Percentiles rank a stretch among this genome's conserved stretches.
Conservation (phyloP, 1,140 invertebrate species). For the Pseudomyrmex dendroicus region DNA sequence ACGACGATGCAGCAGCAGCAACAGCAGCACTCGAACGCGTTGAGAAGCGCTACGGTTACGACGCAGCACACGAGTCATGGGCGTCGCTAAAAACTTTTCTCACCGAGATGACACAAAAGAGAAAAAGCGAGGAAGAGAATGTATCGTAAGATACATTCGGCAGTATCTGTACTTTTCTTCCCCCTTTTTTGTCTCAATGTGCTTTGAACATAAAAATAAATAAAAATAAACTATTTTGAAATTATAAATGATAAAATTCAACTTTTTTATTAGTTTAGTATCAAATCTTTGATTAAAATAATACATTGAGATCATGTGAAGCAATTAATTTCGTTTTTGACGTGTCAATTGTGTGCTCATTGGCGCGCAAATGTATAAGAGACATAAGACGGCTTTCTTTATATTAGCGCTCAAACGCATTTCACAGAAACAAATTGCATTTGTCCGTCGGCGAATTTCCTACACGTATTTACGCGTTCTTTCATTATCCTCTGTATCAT, state of each 20-base stretch:
- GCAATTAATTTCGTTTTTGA: slow-evolving; percentile 35
- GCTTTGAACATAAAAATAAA: no score
- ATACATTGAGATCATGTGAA: no score
- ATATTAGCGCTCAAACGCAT: slow-evolving; percentile 28
- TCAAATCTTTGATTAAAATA: no score
- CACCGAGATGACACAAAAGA: background rate
- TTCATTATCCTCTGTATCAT: slow-evolving; percentile 49
- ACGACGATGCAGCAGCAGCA: slow-evolving; percentile 42
- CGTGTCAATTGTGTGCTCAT: background rate
- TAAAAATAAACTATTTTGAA: no score
- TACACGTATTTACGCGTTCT: slow-evolving; percentile 26
- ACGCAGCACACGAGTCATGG: slow-evolving; percentile 42
- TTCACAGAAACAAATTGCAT: slow-evolving; percentile 27
- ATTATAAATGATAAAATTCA: no score
- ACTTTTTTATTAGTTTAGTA: background rate
- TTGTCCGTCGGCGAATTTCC: slow-evolving; percentile 15
- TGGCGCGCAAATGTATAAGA: background rate
- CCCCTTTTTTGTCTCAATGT: no score
- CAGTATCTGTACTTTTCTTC: no score
- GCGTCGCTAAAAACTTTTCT: slow-evolving; percentile 58
- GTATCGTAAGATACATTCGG: background rate
- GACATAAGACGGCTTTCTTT: background rate
- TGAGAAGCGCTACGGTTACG: slow-evolving; percentile 37
- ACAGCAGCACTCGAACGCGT: slow-evolving; percentile 55
- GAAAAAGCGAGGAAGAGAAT: background rate